Base-by-base conservation (phyloP, 2,888 invertebrate genomes). In the Boloria selene region DNA sequence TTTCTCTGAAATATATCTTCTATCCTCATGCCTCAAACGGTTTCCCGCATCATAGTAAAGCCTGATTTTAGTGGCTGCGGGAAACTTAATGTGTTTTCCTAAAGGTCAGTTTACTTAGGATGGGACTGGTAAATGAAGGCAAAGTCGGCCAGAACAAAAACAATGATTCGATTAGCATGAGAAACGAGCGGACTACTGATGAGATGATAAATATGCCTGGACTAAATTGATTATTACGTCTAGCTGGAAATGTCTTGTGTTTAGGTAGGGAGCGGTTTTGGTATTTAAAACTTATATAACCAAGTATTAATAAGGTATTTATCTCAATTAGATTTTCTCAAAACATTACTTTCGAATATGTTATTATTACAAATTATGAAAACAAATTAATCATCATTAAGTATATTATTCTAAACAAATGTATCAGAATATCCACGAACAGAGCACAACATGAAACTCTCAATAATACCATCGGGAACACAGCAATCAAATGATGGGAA, bases 111-210 rank as follows among this genome's bases (percentile, higher is more conserved):
- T 79, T 77, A 74, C 72, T 80, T 78, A 80, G 79, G 80, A 76
- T 73, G 63, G 67, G 72, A 64, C 52, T 66, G 71, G 65, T 64
- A 72, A 77, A 76, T 78, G 72, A 74, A 74, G 75, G 67, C 72
- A 71, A 77, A 78, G 74, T 77, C 74, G 64, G 70, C 61, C 68
- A 67, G 74, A 78, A 78, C 76, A 74, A 77, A 79, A 79, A 79
- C 76, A 79, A 74, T 74, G 72, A 78, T 78, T 77, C 72, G 76
- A 79, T 80, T 79, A 79, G 70, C 74, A 73, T 74, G 65, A 68
- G 70, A 73, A 70, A 66, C 70, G 61, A 51, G 70, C 66, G 56
- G 61, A 56, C 56, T 67, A 56, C 69, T 69, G 73, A 74, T 73
- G 69, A 71, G 68, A 70, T 66, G 69, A 65, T 69, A 64, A 67